Evolutionary conservation across 2,888 invertebrate species (phyloP).

Genomic region (Cephus nigrinus): DNA sequence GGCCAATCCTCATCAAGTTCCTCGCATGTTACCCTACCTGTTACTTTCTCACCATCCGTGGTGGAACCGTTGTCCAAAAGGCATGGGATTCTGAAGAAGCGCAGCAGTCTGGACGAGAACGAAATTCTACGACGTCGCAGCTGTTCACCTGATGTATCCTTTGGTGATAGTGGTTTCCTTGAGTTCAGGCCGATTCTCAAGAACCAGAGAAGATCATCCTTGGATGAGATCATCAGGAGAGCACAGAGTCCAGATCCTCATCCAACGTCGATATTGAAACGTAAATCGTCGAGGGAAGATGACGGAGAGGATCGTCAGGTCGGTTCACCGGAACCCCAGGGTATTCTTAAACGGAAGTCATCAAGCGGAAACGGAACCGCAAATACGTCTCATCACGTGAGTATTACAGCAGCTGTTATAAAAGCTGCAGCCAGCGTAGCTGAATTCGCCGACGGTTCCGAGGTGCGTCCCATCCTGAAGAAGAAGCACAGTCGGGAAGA

Average conservation of each 20-base stretch:
- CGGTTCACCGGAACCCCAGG: constrained; percentile 78
- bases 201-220: constrained; percentile 75
- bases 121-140: constrained; percentile 77
- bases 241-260: constrained; percentile 74
- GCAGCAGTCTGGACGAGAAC: constrained; percentile 84
- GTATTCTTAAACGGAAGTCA: constrained; percentile 84
- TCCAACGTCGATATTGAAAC: constrained; percentile 76
- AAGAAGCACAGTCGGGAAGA: constrained; percentile 84
- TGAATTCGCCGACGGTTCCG: constrained; percentile 70
- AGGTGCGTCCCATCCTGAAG: constrained; percentile 83
- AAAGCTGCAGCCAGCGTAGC: constrained; percentile 75
- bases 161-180: constrained; percentile 69
- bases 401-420: constrained; percentile 76
- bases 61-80: constrained; percentile 76
- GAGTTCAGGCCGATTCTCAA: constrained; percentile 77
- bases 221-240: constrained; percentile 75
- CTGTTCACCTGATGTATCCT: constrained; percentile 77
- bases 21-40: constrained; percentile 73
- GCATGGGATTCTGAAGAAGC: constrained; percentile 86
- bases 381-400: constrained; percentile 75
- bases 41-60: constrained; percentile 84
- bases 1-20: constrained; percentile 49
- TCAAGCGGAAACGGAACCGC: constrained; percentile 68
- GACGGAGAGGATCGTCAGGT: constrained; percentile 72
- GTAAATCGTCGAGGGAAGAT: constrained; percentile 75